Evolutionary conservation across 2,888 invertebrate species (phyloP), one percentile per base, ranked within the genome.

Genomic region (Microctonus hyperodae): DNA sequence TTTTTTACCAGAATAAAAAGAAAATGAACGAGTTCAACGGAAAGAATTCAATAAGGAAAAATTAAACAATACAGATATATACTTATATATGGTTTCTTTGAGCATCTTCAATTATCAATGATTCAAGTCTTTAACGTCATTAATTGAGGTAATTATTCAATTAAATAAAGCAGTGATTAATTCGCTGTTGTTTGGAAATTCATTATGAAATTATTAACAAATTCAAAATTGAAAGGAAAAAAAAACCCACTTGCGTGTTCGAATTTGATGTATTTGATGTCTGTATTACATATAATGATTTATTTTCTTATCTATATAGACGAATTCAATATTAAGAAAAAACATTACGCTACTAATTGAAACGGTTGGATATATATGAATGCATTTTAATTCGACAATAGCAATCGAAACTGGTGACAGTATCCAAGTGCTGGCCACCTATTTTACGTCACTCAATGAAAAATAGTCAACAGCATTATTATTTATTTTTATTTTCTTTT

Each of bases 401-500:
- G 7, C 16, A 7, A 16, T n/a, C 16, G n/a, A 16, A 44, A 44
- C 1, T n/a, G 16, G 60, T 70, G 69, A 69, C 56, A 64, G 35
- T 44, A 16, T 44, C 16, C 64, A 64, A 64, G 66, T 69, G 70
- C 70, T 72, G 72, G 70, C 64, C 70, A 48, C 69, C 53, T 58
- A 56, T 60, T 65, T 44, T 6, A 57, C 53, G 70, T 70, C 67
- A 69, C 67, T 51, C 11, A 13, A 51, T 9, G 9, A 16, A 53
- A 62, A 35, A 7, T 22, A 50, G 50, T 22, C 1, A 1, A 37
- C 13, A n/a, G 1, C 16, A 20, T 44, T 16, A 11, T 59, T 13
- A 13, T 28, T 25, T 56, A 9, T 5, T 40, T 40, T 5, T 51
- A 31, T 31, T 31, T 16, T 13, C 16, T 6, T 28, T 28, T 59